Evolutionary conservation across 2,888 invertebrate species (phyloP), one percentile per base, ranked within the genome.

Genomic region (Crepidodera aurea): DNA sequence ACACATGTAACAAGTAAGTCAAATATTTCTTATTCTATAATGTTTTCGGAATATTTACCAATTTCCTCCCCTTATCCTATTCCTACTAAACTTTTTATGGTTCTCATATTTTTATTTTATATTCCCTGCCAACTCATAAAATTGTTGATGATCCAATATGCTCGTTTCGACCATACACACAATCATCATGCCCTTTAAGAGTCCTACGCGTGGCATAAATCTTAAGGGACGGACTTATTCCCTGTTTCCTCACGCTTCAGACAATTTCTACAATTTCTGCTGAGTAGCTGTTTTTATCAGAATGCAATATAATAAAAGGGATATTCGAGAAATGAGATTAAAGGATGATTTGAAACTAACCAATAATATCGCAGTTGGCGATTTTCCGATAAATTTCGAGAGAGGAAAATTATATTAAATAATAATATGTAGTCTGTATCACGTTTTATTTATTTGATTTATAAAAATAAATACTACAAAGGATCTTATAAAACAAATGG

Each of bases 71-170:
- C 34, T 34, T 13, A 13, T 34, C 34, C 13, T 12, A 34, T 34
- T 34, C 12, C 34, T 29, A 10, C 34, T 34, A 34, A 34, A 34
- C 10, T 12, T 34, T 34, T 34, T 34, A 34, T 10, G 34, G n/a
- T 34, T 12, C 12, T 16, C 44, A 44, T 44, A 44, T 44, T 44
- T 44, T 25, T n/a, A 22, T 19, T 44, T 44, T 44, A 44, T 44
- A 44, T 44, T 44, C 22, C 44, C 44, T 12, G 7, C 12, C 19
- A 22, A 19, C 42, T 25, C 44, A 13, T 44, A 44, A 44, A 44
- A 44, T 44, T 44, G 25, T 13, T 44, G 44, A 44, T 44, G 44
- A 44, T 44, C 44, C 44, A 44, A 44, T 44, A 44, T 44, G 44
- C 44, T 44, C 44, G 44, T 44, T 25, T 10, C 44, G 44, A 19